Evolutionary conservation across 2,888 invertebrate species (phyloP).

Genomic region (Dioctria linearis): DNA sequence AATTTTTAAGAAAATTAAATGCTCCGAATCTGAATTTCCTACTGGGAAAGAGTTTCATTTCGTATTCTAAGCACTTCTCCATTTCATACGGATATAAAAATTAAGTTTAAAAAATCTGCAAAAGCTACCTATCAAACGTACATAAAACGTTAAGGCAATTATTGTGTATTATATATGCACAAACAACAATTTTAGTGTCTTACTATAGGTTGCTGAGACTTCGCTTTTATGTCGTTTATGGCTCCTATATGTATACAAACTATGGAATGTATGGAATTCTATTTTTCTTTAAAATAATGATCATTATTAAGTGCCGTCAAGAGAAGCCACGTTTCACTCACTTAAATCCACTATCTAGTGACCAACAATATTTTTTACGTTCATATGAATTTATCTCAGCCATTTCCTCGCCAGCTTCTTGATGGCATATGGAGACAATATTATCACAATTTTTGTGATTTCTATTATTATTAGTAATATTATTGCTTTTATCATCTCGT

Average conservation of each 20-base stretch:
- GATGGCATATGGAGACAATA: conserved; percentile 52
- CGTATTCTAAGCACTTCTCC: neutral
- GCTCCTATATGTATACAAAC: neutral
- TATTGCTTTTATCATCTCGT: conserved; percentile 36
- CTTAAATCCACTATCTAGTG: conserved; percentile 57
- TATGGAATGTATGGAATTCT: conserved; percentile 20
- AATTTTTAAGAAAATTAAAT: neutral
- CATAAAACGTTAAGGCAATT: conserved; percentile 40
- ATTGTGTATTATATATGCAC: conserved; percentile 4
- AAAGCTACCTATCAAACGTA: conserved; percentile 40
- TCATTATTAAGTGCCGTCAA: neutral
- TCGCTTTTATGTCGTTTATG: neutral
- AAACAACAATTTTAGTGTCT: neutral
- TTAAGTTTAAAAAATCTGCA: conserved; percentile 25
- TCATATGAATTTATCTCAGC: conserved; percentile 60
- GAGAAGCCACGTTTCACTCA: neutral
- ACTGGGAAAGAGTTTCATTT: neutral
- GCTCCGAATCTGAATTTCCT: neutral
- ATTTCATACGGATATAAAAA: neutral
- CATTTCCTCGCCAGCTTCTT: conserved; percentile 60
- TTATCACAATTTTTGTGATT: conserved; percentile 28
- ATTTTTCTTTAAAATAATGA: neutral
- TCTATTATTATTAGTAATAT: conserved; percentile 34
- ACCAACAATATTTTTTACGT: conserved; percentile 58
- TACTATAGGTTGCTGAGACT: neutral